These are phyloP conservation scores for Lophotriccus pileatus DNA, from an alignment of 2,797 vertebrate genomes.

Conservation along the genomic window DNA sequence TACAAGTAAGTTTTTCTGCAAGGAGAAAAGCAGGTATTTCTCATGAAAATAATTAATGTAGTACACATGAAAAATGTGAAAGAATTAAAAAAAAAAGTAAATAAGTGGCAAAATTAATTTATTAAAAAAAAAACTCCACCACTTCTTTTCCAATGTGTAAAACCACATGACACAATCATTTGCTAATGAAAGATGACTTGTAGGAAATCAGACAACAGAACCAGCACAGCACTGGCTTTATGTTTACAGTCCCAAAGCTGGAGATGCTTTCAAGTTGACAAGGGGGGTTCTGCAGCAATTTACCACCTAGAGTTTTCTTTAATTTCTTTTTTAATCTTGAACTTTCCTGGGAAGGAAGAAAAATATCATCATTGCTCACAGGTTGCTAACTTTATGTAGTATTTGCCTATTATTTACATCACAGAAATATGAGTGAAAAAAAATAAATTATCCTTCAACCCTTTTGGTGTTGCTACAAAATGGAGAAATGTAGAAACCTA, in stretches of 20 bases:
- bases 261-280: background rate
- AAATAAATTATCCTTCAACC: background rate
- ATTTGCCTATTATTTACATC: background rate
- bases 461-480: background rate
- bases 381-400: background rate
- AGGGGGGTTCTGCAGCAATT: background rate
- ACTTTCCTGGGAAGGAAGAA: background rate
- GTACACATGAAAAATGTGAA: background rate
- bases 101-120: background rate
- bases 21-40: background rate
- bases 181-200: background rate
- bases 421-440: background rate
- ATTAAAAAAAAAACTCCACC: background rate
- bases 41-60: background rate
- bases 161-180: background rate
- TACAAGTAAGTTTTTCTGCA: background rate
- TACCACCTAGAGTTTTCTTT: background rate
- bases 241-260: background rate
- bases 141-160: background rate
- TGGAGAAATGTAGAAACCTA: background rate
- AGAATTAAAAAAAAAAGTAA: background rate
- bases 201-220: background rate
- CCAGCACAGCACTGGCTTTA: background rate
- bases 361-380: background rate
- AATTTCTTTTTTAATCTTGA: background rate